Conservation (phyloP, 2,113 vertebrate genomes). For the Rhabdomys dilectus region DNA sequence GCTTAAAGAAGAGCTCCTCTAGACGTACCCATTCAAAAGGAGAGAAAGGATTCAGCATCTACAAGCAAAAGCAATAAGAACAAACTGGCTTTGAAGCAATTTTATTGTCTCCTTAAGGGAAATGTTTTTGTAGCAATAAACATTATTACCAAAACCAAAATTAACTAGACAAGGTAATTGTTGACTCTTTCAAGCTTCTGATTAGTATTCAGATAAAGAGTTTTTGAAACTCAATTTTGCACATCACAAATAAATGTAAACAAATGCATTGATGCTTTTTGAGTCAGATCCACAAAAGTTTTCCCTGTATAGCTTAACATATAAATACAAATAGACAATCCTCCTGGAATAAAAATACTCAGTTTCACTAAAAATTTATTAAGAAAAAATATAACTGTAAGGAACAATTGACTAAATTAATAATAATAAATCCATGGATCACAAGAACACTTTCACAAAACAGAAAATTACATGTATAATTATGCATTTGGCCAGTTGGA, state of each 20-base stretch:
- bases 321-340: neutral
- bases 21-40: neutral
- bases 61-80: neutral
- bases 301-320: neutral
- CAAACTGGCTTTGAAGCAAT: slow-evolving; percentile 13
- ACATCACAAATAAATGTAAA: neutral
- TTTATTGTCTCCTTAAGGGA: neutral
- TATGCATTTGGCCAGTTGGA: too few relatives aligned
- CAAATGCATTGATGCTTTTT: neutral
- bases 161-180: neutral
- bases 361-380: neutral
- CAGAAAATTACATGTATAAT: neutral
- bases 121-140: neutral
- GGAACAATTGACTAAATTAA: neutral
- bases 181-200: neutral
- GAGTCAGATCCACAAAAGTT: neutral
- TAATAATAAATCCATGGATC: neutral
- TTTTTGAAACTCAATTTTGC: slow-evolving; percentile 36
- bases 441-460: neutral
- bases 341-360: neutral
- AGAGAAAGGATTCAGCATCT: neutral
- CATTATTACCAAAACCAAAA: neutral
- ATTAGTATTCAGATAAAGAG: slow-evolving; percentile 25
- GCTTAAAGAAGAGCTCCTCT: neutral
- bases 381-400: neutral